Conservation (phyloP, 2,797 vertebrate genomes). For the Scleropages formosus region DNA sequence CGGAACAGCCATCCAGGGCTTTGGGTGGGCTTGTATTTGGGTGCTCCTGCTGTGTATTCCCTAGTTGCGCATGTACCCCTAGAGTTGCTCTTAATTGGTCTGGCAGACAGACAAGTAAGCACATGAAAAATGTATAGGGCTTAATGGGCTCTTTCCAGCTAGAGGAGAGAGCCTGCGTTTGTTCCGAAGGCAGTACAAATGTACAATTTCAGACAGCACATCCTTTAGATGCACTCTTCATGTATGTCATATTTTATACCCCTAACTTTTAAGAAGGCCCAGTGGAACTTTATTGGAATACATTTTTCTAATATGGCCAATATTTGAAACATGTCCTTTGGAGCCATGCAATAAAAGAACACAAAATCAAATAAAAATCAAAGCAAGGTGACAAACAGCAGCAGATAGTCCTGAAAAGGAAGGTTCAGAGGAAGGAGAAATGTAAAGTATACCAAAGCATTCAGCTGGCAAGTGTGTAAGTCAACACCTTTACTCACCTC, state of each 20-base stretch:
- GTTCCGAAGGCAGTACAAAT: slow-evolving; percentile 7
- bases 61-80: background rate
- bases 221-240: background rate
- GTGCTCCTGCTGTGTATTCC: no score
- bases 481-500: no score
- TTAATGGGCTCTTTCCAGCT: background rate
- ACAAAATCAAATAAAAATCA: no score
- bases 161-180: slow-evolving; percentile 1
- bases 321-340: background rate
- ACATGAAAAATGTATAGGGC: slow-evolving; percentile 1
- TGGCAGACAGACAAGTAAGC: background rate
- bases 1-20: no score
- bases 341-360: no score
- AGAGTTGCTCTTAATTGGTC: slow-evolving; percentile 13
- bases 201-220: slow-evolving; percentile 6
- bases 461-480: no score
- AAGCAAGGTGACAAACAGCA: no score
- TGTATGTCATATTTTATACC: slow-evolving; percentile 19
- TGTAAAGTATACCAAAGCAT: no score
- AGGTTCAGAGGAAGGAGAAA: no score
- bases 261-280: slow-evolving; percentile 9
- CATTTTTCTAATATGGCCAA: slow-evolving; percentile 15
- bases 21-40: no score
- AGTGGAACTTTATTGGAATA: slow-evolving; percentile 1
- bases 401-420: no score